phyloP scores from a whole-genome alignment of 2,888 invertebrate species.

The Encarsia formosa region DNA sequence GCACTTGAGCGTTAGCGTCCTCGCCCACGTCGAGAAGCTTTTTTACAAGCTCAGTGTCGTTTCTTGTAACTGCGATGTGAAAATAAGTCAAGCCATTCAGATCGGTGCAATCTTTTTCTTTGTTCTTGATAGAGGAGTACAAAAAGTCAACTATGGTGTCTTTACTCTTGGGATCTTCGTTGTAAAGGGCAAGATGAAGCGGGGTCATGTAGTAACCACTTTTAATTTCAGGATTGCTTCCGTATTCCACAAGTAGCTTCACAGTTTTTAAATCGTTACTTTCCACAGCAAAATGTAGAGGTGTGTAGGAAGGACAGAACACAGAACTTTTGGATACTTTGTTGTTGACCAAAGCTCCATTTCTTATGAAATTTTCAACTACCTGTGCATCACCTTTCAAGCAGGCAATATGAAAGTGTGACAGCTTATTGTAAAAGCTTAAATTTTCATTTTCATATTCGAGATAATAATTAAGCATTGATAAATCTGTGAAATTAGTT shows the following conservation, averaged over 20 bases:
- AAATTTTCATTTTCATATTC: not conserved
- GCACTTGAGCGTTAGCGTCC: not conserved
- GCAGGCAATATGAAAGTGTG: slow-evolving; percentile 6
- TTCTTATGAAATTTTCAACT: slow-evolving; percentile 2
- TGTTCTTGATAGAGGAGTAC: not conserved
- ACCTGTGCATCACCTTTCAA: not conserved
- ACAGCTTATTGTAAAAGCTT: not conserved
- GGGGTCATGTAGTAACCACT: not conserved
- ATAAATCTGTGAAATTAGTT: not conserved
- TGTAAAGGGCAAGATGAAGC: slow-evolving; percentile 10
- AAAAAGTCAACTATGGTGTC: not conserved
- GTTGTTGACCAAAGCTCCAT: not conserved
- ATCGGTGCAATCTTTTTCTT: not conserved
- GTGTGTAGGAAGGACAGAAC: not conserved
- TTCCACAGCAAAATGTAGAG: slow-evolving; percentile 4
- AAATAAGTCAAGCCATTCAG: slow-evolving; percentile 2
- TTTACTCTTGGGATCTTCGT: not conserved
- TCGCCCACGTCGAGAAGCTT: not conserved
- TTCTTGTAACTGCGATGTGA: slow-evolving; percentile 4
- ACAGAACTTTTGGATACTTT: not conserved
- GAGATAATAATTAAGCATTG: not conserved
- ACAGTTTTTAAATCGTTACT: not conserved
- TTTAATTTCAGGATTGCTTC: not conserved
- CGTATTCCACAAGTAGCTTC: not conserved
- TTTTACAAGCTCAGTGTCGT: not conserved